phyloP scores from a whole-genome alignment of 1,140 invertebrate genomes.

The Drosophila watanabei region DNA sequence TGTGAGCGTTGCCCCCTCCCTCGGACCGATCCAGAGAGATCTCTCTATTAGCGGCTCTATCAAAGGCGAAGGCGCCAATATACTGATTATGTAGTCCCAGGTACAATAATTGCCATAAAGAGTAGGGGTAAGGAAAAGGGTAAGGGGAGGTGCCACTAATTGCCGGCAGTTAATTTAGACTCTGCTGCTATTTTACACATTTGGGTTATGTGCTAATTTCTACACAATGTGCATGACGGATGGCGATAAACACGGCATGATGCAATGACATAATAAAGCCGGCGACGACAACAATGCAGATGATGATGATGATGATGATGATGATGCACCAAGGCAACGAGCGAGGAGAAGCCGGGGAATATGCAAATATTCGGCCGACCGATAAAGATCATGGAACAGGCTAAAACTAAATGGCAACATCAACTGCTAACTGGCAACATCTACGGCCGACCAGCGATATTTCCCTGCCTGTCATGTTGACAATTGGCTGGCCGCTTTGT shows the following conservation, averaged over 20 bases:
- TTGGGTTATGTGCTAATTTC: slow-evolving; percentile 82
- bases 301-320: slow-evolving; percentile 45
- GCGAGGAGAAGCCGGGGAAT: slow-evolving; percentile 49
- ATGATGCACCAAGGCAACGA: slow-evolving; percentile 45
- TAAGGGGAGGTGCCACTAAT: slow-evolving; percentile 40
- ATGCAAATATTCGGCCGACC: slow-evolving; percentile 72
- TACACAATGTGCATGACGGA: slow-evolving; percentile 83
- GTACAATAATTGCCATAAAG: slow-evolving; percentile 27
- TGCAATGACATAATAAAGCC: slow-evolving; percentile 83
- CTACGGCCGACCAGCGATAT: slow-evolving; percentile 37
- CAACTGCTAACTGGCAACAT: slow-evolving; percentile 53
- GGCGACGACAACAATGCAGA: slow-evolving; percentile 60
- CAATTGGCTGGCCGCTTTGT: slow-evolving; percentile 75
- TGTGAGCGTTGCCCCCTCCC: slow-evolving; percentile 45
- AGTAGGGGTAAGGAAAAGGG: neutral
- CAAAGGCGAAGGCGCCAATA: slow-evolving; percentile 59
- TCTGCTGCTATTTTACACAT: slow-evolving; percentile 78
- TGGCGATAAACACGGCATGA: slow-evolving; percentile 78
- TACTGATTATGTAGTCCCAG: slow-evolving; percentile 45
- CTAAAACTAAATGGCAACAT: slow-evolving; percentile 63
- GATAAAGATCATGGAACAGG: slow-evolving; percentile 75
- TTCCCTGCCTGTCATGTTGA: slow-evolving; percentile 75
- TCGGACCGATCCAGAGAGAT: neutral
- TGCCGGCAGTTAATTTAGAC: slow-evolving; percentile 78
- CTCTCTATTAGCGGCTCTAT: slow-evolving; percentile 58